phyloP scores from a whole-genome alignment of 2,797 vertebrate genomes.

The Silurus lanzhouensis region DNA sequence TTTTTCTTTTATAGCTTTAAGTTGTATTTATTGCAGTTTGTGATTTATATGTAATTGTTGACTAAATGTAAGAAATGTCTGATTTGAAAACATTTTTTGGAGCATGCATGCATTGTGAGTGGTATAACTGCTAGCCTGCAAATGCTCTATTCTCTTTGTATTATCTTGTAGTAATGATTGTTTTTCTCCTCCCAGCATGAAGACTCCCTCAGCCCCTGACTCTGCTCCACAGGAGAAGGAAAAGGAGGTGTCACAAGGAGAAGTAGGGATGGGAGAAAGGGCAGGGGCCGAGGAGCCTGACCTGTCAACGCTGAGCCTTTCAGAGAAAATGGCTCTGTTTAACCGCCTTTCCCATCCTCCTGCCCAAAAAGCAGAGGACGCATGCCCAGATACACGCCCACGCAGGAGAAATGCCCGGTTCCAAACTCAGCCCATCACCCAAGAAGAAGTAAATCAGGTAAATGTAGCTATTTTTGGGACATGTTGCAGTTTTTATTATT shows the following conservation, averaged over 20 bases:
- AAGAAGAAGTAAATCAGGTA: slow-evolving; percentile 93
- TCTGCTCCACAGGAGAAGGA: slow-evolving; percentile 73
- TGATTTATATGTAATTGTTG: slow-evolving; percentile 1
- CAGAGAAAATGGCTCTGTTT: slow-evolving; percentile 97
- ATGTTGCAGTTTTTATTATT: neutral
- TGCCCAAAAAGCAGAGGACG: slow-evolving; percentile 58
- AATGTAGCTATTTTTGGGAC: neutral
- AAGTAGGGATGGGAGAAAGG: slow-evolving; percentile 61
- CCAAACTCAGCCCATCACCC: slow-evolving; percentile 95
- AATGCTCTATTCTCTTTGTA: neutral
- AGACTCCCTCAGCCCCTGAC: slow-evolving; percentile 82
- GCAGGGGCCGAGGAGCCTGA: slow-evolving; percentile 80
- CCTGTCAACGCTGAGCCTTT: slow-evolving; percentile 85
- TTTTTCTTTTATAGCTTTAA: slow-evolving; percentile 1
- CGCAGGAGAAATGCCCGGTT: slow-evolving; percentile 88
- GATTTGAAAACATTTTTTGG: neutral
- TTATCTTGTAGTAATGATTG: neutral
- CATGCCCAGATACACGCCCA: slow-evolving; percentile 77
- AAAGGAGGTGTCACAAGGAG: slow-evolving; percentile 23
- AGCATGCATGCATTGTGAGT: neutral
- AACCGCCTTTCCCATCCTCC: slow-evolving; percentile 84
- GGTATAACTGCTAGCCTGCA: neutral
- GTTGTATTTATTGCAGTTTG: neutral
- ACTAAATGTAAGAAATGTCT: neutral
- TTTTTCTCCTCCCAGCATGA: slow-evolving; percentile 72